Base-by-base conservation (phyloP, 1,140 invertebrate genomes). In the Bombus sylvicola region DNA sequence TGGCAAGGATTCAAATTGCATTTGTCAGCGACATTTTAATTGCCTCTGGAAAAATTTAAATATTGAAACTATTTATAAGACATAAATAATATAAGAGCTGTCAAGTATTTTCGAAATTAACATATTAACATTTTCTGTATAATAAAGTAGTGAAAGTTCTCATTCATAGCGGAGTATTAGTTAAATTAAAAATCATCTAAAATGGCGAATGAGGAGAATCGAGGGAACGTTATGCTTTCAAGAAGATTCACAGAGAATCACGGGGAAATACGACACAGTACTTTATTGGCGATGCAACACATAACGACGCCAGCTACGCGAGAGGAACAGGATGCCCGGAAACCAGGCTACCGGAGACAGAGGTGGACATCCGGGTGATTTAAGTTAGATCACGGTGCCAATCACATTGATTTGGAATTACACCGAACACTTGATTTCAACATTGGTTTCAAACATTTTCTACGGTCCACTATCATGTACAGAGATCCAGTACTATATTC, bases 211-310 rank as follows among this genome's bases (percentile, higher is more conserved):
- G 28, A n/a, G 0, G 59, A n/a, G 72, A 43, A 28, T 34, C 53
- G 10, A 81, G 59, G 28, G 53, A 81, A 81, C 47, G 28, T 77
- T 81, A 43, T 53, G 43, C 34, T 82, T 83, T 41, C 41, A n/a
- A 53, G 15, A 81, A 64, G 47, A 88, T 73, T 71, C 80, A 69
- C 62, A 69, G 59, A 41, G 66, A 81, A 90, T 12, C 57, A 90
- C 71, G 37, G 64, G 76, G 77, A 84, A 90, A 90, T 94, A 94
- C 92, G 92, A 94, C 93, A 94, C 93, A 93, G 89, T 91, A 94
- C 92, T 90, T 92, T 76, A 93, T 91, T 93, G 91, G 92, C 89
- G 89, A 94, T 94, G 91, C 92, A 94, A 93, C 91, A 92, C 88
- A 92, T 90, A 92, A 88, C 88, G 83, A 88, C 77, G 83, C 78